A percentile compares a stretch with the other conserved stretches of the same genome.
These are phyloP conservation scores for Drosophila cracens DNA, from an alignment of 2,888 invertebrate species.

Conservation along the genomic window DNA sequence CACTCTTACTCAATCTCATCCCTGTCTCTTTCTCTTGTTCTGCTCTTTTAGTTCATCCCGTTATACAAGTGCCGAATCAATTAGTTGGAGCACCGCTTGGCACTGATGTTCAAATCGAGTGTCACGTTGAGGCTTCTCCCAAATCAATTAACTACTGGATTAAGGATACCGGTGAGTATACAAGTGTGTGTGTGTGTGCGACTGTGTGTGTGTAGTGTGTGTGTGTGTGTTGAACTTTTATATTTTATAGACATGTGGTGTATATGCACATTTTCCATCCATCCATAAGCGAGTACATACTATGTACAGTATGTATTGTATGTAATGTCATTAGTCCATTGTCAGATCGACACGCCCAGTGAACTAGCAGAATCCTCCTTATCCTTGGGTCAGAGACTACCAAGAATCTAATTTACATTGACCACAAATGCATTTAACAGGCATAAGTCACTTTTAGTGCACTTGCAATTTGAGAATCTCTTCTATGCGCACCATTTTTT, in stretches of 20 bases:
- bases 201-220: background rate
- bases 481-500: background rate
- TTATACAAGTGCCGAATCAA: slow-evolving; percentile 96
- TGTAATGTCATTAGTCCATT: slow-evolving; percentile 73
- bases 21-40: slow-evolving; percentile 43
- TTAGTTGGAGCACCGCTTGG: slow-evolving; percentile 94
- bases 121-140: slow-evolving; percentile 95
- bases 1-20: background rate
- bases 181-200: background rate
- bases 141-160: slow-evolving; percentile 97
- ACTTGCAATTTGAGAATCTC: background rate
- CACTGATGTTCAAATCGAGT: slow-evolving; percentile 94
- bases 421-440: slow-evolving; percentile 15
- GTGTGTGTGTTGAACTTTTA: slow-evolving; percentile 61
- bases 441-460: background rate
- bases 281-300: background rate
- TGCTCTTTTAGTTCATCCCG: slow-evolving; percentile 91
- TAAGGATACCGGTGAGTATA: slow-evolving; percentile 91
- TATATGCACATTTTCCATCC: slow-evolving; percentile 43
- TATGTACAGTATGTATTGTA: background rate
- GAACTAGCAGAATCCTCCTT: slow-evolving; percentile 15
- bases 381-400: slow-evolving; percentile 37
- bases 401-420: slow-evolving; percentile 47
- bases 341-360: slow-evolving; percentile 60
- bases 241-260: slow-evolving; percentile 73